Conservation (phyloP, 2,113 vertebrate species). For the Anser brachyrhynchus region DNA sequence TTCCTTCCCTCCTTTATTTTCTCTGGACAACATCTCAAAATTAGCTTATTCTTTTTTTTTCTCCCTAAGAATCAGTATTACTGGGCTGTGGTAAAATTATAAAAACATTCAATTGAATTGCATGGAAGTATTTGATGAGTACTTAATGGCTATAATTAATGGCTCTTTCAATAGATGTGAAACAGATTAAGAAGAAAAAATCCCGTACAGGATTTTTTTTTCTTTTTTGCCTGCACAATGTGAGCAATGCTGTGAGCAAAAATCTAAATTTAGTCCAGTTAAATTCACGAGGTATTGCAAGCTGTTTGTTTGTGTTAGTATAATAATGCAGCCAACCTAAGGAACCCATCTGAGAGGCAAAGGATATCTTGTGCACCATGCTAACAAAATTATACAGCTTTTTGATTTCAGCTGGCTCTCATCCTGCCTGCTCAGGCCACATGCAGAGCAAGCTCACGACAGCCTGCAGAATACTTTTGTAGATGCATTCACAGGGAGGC, state of each 20-base stretch:
- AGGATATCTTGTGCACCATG: neutral
- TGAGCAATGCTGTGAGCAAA: neutral
- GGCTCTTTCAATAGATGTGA: neutral
- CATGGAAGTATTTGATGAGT: neutral
- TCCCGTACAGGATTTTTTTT: neutral
- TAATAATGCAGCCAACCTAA: neutral
- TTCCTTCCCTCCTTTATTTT: neutral
- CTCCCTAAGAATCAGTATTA: neutral
- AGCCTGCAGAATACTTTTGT: neutral
- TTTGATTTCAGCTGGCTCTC: neutral
- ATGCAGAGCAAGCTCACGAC: neutral
- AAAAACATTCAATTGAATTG: neutral
- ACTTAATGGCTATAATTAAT: neutral
- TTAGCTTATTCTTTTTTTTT: neutral
- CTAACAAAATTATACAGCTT: neutral
- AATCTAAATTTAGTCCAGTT: neutral
- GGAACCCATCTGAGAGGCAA: neutral
- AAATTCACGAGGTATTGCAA: neutral
- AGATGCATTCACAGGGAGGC: accelerated
- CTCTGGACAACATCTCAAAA: neutral
- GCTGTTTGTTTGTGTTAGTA: neutral
- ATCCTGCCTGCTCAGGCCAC: neutral
- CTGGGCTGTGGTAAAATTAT: neutral
- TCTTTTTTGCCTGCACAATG: neutral
- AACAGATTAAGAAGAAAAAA: neutral